Percentiles rank a stretch among this genome's conserved stretches.
phyloP scores from a whole-genome alignment of 1,140 invertebrate genomes.

The Hypsibius dujardini region DNA sequence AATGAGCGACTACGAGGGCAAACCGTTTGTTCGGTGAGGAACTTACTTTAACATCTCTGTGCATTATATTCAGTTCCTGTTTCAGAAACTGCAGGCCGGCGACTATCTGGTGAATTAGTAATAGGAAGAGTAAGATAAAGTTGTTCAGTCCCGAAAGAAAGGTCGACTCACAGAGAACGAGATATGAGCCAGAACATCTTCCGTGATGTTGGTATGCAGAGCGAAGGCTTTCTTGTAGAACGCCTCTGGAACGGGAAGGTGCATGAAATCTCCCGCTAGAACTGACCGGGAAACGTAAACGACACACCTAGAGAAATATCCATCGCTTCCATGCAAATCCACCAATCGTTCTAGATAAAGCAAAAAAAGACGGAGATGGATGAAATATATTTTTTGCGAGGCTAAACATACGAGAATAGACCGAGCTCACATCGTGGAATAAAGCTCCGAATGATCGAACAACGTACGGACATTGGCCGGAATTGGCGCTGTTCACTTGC shows the following conservation, averaged over 20 bases:
- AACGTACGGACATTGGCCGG: conserved; percentile 81
- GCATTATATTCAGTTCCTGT: conserved; percentile 81
- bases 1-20: no score
- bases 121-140: not conserved
- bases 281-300: no score
- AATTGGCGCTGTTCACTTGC: conserved; percentile 79
- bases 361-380: no score
- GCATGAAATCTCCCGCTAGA: no score
- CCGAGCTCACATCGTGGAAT: conserved; percentile 61
- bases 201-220: conserved; percentile 48
- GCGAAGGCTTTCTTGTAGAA: conserved; percentile 14
- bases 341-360: conserved; percentile 60
- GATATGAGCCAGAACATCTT: conserved; percentile 77
- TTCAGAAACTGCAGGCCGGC: conserved; percentile 91
- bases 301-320: conserved; percentile 60
- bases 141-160: no score
- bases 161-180: conserved; percentile 52
- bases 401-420: no score
- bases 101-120: conserved; percentile 43
- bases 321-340: conserved; percentile 99
- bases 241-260: not conserved
- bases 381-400: no score
- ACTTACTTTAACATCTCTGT: conserved; percentile 39
- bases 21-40: no score
- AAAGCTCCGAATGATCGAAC: conserved; percentile 95